Evolutionary conservation across 2,888 invertebrate species (phyloP).

Genomic region (Choristoneura rosaceana): DNA sequence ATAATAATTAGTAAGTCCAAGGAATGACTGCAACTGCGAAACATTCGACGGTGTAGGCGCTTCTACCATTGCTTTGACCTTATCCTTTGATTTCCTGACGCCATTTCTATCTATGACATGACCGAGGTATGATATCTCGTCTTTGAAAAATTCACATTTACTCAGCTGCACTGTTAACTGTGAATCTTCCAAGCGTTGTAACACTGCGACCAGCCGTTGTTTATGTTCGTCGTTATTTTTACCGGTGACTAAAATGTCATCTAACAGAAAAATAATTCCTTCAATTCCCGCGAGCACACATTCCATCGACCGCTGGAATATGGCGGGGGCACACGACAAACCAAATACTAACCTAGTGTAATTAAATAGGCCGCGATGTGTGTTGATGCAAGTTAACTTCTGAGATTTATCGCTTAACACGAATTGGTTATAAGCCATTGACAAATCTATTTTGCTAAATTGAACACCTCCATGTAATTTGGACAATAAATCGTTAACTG

Average conservation of each 20-base stretch:
- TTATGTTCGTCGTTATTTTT: conserved; percentile 2
- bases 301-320: conserved; percentile 38
- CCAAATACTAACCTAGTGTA: conserved; percentile 31
- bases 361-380: conserved; percentile 26
- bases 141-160: conserved; percentile 31
- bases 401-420: too few species aligned
- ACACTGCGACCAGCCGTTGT: conserved; percentile 15
- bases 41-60: conserved; percentile 16
- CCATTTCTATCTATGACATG: conserved; percentile 28
- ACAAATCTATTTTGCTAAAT: too few species aligned
- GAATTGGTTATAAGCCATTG: too few species aligned
- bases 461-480: too few species aligned
- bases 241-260: conserved; percentile 30
- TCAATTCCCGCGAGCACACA: conserved; percentile 32
- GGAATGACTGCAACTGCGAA: conserved; percentile 30
- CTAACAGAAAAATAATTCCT: conserved; percentile 26
- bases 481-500: not conserved
- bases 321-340: conserved; percentile 24
- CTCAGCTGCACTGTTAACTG: conserved; percentile 21
- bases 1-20: conserved; percentile 30
- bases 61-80: conserved; percentile 26
- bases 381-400: conserved; percentile 4
- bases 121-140: conserved; percentile 23
- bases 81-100: conserved; percentile 16
- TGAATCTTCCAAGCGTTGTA: conserved; percentile 33